Base-by-base conservation (phyloP, 1,140 invertebrate genomes). In the Cotesia vestalis region DNA sequence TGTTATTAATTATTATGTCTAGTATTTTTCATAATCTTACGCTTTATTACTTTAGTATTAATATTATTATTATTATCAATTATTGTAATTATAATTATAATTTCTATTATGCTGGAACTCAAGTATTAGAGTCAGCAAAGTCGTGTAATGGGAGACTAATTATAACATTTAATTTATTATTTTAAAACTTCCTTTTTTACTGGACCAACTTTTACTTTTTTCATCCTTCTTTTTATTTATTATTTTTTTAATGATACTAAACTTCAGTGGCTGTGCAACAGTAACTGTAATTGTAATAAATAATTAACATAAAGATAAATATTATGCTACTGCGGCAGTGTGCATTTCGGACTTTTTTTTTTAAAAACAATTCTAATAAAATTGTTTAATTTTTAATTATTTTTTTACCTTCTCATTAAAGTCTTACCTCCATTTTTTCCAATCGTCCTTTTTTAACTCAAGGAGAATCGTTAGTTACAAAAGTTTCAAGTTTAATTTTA, bases 281-380 rank as follows among this genome's bases (percentile, higher is more conserved):
- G 78, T 79, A 81, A 83, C 77, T 76, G 75, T 79, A 78, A 76
- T 79, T 75, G 78, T 84, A 84, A 85, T 85, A 85, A 85, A 85
- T 85, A 85, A 82, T 84, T 85, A 84, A 85, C 82, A 79, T 82
- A 83, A 81, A 80, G 81, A 84, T 84, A 85, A 82, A 85, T 84
- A 85, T 84, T 84, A 85, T 81, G 81, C 81, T 85, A 84, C 82
- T 78, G 79, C 81, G 82, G 84, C 82, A 85, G 83, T 84, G 82
- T 83, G 77, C 79, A 82, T 78, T 77, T 77, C 81, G 81, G 81
- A 84, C 82, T 83, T 46, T 6, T 46, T 46, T 2, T 6, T 46
- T 40, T 40, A 46, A 46, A 75, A 78, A 53, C 76, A 78, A 74
- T 80, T 77, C 72, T 76, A 79, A 79, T 76, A 67, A 75, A 70